Percentiles rank a stretch among this genome's conserved stretches.
Evolutionary conservation across 1,140 invertebrate species (phyloP).

Genomic region (Parasteatoda tepidariorum): DNA sequence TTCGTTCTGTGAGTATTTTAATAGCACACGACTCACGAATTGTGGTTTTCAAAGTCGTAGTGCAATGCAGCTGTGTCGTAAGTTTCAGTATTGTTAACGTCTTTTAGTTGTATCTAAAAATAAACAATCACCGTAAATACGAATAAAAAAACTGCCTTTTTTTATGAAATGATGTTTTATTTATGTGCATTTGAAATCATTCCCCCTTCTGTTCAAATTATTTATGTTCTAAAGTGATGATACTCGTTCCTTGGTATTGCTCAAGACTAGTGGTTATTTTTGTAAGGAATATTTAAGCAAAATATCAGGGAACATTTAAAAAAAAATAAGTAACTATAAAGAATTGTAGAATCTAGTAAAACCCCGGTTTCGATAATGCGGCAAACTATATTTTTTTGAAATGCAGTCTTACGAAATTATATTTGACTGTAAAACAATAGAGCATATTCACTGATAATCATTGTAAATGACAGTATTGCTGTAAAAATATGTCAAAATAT

Average conservation of each 20-base stretch:
- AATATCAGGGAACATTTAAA: no score
- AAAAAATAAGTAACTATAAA: no score
- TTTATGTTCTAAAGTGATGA: neutral
- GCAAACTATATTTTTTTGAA: no score
- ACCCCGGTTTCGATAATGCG: no score
- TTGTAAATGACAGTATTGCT: no score
- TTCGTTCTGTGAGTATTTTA: neutral
- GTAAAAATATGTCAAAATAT: no score
- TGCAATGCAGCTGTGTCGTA: neutral
- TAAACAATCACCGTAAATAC: neutral
- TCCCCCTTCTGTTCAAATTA: neutral
- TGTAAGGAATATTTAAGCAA: no score
- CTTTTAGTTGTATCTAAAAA: neutral
- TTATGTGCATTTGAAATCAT: neutral
- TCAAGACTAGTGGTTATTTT: no score
- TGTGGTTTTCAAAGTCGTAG: constrained; percentile 11
- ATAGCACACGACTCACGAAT: neutral
- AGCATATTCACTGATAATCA: no score
- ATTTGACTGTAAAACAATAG: no score
- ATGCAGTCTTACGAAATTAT: no score
- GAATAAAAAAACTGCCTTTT: neutral
- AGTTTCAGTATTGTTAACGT: neutral
- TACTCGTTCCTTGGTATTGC: neutral
- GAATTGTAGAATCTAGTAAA: no score
- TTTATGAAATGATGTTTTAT: neutral